Evolutionary conservation across 2,888 invertebrate species (phyloP).

Genomic region (Chirona hameri): DNA sequence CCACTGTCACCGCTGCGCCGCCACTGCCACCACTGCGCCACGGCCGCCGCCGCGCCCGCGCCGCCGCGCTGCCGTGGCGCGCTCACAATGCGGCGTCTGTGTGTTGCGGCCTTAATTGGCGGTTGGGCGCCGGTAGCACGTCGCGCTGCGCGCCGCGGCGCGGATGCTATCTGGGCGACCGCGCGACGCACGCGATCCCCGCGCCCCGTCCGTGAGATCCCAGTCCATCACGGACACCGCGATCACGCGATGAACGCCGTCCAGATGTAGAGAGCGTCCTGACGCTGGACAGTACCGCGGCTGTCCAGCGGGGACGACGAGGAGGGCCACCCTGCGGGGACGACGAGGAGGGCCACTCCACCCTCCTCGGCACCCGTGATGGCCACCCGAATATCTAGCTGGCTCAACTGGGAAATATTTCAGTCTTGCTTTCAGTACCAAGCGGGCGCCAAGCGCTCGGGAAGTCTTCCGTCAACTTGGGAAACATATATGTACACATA

Average conservation of each 20-base stretch:
- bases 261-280: too few species aligned
- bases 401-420: too few species aligned
- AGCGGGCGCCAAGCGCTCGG: too few species aligned
- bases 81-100: not conserved
- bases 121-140: not conserved
- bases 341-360: too few species aligned
- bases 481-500: too few species aligned
- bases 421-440: too few species aligned
- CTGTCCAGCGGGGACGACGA: too few species aligned
- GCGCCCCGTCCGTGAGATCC: not conserved
- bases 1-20: not conserved
- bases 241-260: not conserved
- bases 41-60: not conserved
- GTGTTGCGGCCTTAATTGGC: conserved; percentile 22
- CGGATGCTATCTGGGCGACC: not conserved
- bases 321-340: too few species aligned
- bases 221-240: not conserved
- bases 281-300: too few species aligned
- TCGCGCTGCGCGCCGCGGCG: not conserved
- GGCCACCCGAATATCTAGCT: too few species aligned
- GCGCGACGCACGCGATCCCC: not conserved
- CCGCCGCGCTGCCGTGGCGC: not conserved
- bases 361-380: too few species aligned
- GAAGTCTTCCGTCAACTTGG: too few species aligned
- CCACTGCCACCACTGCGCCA: not conserved